Conservation (phyloP, 2,888 invertebrate genomes). For the Drosophila planitibia region DNA sequence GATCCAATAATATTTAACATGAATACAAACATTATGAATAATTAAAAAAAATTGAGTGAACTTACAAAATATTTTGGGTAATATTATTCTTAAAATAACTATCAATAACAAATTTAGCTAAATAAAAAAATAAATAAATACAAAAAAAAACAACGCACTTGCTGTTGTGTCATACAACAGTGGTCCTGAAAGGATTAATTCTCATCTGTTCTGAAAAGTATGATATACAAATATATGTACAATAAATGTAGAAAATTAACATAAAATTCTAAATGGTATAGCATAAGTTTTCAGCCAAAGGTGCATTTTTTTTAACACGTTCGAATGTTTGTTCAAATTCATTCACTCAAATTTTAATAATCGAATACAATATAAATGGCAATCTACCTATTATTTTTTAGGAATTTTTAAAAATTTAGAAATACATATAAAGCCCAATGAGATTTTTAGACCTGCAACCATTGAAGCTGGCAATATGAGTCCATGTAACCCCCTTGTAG, state of each 20-base stretch:
- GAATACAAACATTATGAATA: not conserved
- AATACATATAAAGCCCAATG: not conserved
- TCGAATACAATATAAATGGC: not conserved
- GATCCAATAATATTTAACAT: not conserved
- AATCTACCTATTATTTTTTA: not conserved
- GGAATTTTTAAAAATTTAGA: not conserved
- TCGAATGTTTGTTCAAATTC: not conserved
- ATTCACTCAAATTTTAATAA: not conserved
- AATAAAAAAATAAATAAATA: not conserved
- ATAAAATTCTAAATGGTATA: not conserved
- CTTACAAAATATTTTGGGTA: not conserved
- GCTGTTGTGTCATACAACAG: not conserved
- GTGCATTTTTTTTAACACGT: not conserved
- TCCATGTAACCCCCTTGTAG: conserved; percentile 32
- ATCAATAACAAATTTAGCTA: not conserved
- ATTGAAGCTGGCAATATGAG: conserved; percentile 37
- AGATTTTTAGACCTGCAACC: conserved; percentile 1
- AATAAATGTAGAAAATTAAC: not conserved
- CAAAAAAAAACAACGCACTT: not conserved
- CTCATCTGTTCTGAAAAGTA: not conserved
- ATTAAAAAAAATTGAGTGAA: not conserved
- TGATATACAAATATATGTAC: not conserved
- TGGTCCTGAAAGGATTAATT: not conserved
- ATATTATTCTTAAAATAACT: not conserved
- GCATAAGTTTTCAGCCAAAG: not conserved